Evolutionary conservation across 2,113 vertebrate genomes (phyloP), one percentile per base, ranked within the genome.

Genomic region (Mesocricetus auratus): DNA sequence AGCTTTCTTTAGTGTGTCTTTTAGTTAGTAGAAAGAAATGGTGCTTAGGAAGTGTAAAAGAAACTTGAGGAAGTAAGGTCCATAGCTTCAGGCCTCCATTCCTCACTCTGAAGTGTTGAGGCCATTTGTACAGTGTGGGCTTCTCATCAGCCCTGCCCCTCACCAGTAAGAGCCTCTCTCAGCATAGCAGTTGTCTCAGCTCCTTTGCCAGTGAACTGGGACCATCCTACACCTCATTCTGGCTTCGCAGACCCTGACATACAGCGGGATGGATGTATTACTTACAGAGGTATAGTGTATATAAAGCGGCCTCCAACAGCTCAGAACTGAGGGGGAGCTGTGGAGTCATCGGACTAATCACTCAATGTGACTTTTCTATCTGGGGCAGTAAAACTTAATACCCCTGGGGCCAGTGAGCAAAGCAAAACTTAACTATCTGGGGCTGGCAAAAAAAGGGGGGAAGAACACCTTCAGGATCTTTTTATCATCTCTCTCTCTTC

Each of bases 81-180:
- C 36, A 16, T 82, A 13, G 56, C 78, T 82, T 29, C 19, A 36
- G 26, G 56, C 77, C 77, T 62, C 29, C 19, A 36, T 33, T 73
- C 58, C 45, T 39, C 1, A 7, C 3, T n/a, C 53, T 47, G n/a
- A 29, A 58, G 39, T 60, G 60, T 36, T 42, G 1, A 1, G 0
- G 17, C 13, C n/a, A 1, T 47, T 53, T 4, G 33, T 31, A 42
- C 1, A 9, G 45, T 62, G 13, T 15, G 16, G 64, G 56, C 17
- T 31, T 21, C 36, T 42, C 75, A 83, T 60, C 81, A 29, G 10
- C 39, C 82, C 82, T 45, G 79, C 36, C 36, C 26, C 79, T 78
- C 36, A 7, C 73, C 13, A 2, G 53, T 19, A 26, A 36, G 92
- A 12, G 69, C 42, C 2, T 47, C 45, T 66, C 19, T 56, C 21